A percentile compares a stretch with the other conserved stretches of the same genome.
These are phyloP conservation scores for Minunthozetes semirufus DNA, from an alignment of 2,888 invertebrate species.

Conservation along the genomic window DNA sequence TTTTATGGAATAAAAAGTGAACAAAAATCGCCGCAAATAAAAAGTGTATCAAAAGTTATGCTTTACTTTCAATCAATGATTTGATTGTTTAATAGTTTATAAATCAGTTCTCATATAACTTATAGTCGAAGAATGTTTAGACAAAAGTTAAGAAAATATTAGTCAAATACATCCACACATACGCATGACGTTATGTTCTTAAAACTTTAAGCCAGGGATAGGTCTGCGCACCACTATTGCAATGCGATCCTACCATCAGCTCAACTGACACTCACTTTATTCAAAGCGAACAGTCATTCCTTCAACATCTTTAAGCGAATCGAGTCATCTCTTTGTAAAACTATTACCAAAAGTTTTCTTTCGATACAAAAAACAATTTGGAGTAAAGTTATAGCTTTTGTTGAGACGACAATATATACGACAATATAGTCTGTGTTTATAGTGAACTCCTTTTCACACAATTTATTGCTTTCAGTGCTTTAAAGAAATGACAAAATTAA, in stretches of 20 bases:
- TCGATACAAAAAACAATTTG: not conserved
- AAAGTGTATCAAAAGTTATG: not conserved
- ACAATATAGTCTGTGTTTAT: not conserved
- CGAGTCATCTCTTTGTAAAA: constrained; percentile 4
- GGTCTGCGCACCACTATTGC: constrained; percentile 16
- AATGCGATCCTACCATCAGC: not conserved
- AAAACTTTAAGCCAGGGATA: not conserved
- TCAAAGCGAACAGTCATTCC: not conserved
- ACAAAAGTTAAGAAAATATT: constrained; percentile 7
- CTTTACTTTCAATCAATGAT: not conserved
- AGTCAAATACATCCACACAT: not conserved
- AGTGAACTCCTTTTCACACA: not conserved
- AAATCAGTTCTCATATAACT: constrained; percentile 2
- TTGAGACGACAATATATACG: not conserved
- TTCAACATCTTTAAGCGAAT: constrained; percentile 6
- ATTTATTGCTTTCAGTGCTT: constrained; percentile 11
- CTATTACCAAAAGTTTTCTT: not conserved
- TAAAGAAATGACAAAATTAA: constrained; percentile 19
- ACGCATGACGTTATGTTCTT: not conserved
- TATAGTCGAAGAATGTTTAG: not conserved
- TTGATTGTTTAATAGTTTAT: not conserved
- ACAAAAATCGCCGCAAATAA: not conserved
- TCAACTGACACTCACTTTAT: constrained; percentile 13
- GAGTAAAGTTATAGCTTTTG: constrained; percentile 23
- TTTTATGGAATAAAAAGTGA: not conserved